Evolutionary conservation across 2,113 vertebrate species (phyloP), one percentile per base, ranked within the genome.

Genomic region (Gambusia holbrooki): DNA sequence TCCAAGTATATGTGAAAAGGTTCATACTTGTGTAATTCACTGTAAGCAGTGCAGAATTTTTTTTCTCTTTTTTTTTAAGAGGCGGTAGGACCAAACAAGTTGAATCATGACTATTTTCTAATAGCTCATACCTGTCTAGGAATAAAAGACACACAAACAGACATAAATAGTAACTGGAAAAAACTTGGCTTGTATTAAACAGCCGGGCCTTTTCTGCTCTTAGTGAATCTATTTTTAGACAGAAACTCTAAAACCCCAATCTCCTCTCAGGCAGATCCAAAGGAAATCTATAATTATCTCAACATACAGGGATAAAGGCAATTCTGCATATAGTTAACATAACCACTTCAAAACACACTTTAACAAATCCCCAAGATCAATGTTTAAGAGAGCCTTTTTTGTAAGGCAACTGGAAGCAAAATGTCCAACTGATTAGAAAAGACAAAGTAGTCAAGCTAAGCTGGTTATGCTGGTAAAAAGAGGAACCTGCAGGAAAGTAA

Each of bases 101-200:
- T 88, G 69, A 75, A 74, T 89, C 88, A 78, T 76, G 81, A 89
- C 35, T 78, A 68, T 42, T 84, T 76, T 80, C 58, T 74, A 73
- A 84, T 73, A 82, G 45, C 72, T 78, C 76, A 86, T 89, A 87
- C 88, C 82, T 90, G 80, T 88, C 66, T 11, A 71, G 81, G 42
- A 89, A 76, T 33, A 77, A 80, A 73, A 62, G 71, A 77, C 13
- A 66, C 33, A n/a, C 74, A 37, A 73, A 61, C 60, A 54, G 12
- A 65, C 71, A 77, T 42, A 84, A 86, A 86, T 72, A 87, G 67
- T 82, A 89, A 86, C 69, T 66, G 32, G 81, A 84, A 71, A 61
- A 87, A 89, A 71, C 73, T 11, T 79, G 77, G 60, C 32, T 65
- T 48, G 35, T 71, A 66, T 70, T 51, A 81, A 48, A 81, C 60